Base-by-base conservation (phyloP, 2,113 vertebrate species). In the Edolisoma coerulescens region DNA sequence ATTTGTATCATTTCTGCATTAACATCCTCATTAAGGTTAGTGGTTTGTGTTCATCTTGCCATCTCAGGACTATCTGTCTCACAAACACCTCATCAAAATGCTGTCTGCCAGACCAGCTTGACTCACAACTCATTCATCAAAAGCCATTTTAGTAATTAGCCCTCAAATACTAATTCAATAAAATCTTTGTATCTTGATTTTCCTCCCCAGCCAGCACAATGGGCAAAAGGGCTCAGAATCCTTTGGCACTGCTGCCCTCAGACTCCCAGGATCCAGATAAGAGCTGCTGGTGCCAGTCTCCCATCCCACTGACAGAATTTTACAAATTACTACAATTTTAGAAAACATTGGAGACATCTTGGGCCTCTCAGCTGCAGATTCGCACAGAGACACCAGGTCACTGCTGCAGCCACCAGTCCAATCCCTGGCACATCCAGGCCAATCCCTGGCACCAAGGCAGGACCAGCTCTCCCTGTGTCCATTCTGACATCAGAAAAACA, bases 41-140 rank as follows among this genome's bases (percentile, higher is more conserved):
- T 50, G 50, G 27, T 86, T 35, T 50, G 69, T 22, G 21, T 80
- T 80, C 82, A 61, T 84, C 82, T 65, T 26, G 20, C 65, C 87
- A 87, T 83, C 63, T 65, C 3, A 69, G 69, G 59, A 45, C 86
- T 76, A 56, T 79, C 76, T 86, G 71, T 89, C 95, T 96, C 87
- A 93, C 75, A 95, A 95, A 95, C 89, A 93, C 80, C 90, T 95
- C 87, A 93, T 94, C 95, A 92, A 95, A 97, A 93, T 56, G 76
- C 90, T 78, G 59, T 92, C 86, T 97, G 90, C 83, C 86, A 89
- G 82, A 77, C 39, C 68, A 92, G 32, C 76, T n/a, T 67, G 89
- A 84, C 83, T 96, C 32, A 16, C 47, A 67, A 60, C 83, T 95
- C 94, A 87, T 96, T 94, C 93, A 96, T 93, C 91, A 95, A 89